These are phyloP conservation scores for Drosophila kikkawai DNA, from an alignment of 1,140 invertebrate species.

Conservation along the genomic window DNA sequence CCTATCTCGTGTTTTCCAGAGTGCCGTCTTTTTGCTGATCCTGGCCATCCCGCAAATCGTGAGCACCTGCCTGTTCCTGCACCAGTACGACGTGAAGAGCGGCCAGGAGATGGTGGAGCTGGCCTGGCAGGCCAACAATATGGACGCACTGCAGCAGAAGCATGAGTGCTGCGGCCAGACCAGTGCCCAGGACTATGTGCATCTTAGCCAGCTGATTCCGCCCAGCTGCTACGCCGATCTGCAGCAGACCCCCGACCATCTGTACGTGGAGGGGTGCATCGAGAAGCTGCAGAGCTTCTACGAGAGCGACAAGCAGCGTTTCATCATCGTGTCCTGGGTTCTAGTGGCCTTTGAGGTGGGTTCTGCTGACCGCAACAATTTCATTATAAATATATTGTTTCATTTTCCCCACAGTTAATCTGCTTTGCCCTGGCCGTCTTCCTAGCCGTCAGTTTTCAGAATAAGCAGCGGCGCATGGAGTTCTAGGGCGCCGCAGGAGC, in stretches of 20 bases:
- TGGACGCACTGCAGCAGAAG: conserved; percentile 70
- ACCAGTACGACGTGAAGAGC: conserved; percentile 50
- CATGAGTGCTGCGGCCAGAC: conserved; percentile 74
- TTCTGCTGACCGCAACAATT: neutral
- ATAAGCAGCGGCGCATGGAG: conserved; percentile 80
- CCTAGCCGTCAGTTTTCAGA: conserved; percentile 77
- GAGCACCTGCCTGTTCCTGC: conserved; percentile 55
- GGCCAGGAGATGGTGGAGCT: conserved; percentile 63
- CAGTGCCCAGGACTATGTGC: conserved; percentile 75
- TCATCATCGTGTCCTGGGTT: conserved; percentile 72
- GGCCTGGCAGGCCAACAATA: conserved; percentile 76
- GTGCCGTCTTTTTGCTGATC: conserved; percentile 71
- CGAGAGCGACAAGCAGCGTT: conserved; percentile 60
- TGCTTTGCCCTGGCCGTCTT: conserved; percentile 66
- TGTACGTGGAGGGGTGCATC: conserved; percentile 67
- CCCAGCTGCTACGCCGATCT: conserved; percentile 70
- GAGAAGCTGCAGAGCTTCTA: conserved; percentile 71
- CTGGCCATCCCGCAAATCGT: conserved; percentile 70
- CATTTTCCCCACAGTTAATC: conserved; percentile 51
- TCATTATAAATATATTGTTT: neutral
- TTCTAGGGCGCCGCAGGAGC: conserved; percentile 55
- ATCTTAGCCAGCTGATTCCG: conserved; percentile 62
- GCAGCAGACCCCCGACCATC: conserved; percentile 45
- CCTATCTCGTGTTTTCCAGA: conserved; percentile 21
- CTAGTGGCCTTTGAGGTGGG: conserved; percentile 72